Conservation (phyloP, 2,113 vertebrate genomes). For the Morone chrysops region DNA sequence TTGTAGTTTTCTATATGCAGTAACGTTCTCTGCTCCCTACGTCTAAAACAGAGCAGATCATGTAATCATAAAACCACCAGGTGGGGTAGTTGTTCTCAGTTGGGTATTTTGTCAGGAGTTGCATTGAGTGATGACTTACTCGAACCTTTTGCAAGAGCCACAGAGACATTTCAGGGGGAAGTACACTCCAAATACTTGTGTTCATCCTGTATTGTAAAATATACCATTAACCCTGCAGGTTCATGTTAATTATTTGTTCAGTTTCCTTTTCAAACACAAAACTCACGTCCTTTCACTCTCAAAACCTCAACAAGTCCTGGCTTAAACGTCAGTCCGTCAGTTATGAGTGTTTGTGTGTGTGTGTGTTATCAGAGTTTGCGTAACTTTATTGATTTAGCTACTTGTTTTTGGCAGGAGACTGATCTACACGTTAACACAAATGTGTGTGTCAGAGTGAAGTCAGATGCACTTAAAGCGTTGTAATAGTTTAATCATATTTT, state of each 20-base stretch:
- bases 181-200: background rate
- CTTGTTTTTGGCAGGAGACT: constrained; percentile 60
- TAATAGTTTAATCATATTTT: no score
- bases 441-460: background rate
- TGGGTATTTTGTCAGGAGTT: background rate
- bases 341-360: constrained; percentile 6
- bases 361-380: constrained; percentile 32
- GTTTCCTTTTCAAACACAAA: background rate
- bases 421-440: constrained; percentile 5
- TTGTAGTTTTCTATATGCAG: background rate
- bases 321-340: background rate
- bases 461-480: background rate
- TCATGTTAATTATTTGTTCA: background rate
- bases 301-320: background rate
- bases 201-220: background rate
- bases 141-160: background rate
- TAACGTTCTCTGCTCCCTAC: background rate
- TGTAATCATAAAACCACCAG: constrained; percentile 12
- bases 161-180: background rate
- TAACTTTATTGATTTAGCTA: constrained; percentile 67
- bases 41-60: background rate
- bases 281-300: background rate
- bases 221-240: background rate
- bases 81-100: constrained; percentile 31
- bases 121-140: background rate